Evolutionary conservation across 2,113 vertebrate genomes (phyloP), one percentile per base, ranked within the genome.

Genomic region (Perccottus glenii): DNA sequence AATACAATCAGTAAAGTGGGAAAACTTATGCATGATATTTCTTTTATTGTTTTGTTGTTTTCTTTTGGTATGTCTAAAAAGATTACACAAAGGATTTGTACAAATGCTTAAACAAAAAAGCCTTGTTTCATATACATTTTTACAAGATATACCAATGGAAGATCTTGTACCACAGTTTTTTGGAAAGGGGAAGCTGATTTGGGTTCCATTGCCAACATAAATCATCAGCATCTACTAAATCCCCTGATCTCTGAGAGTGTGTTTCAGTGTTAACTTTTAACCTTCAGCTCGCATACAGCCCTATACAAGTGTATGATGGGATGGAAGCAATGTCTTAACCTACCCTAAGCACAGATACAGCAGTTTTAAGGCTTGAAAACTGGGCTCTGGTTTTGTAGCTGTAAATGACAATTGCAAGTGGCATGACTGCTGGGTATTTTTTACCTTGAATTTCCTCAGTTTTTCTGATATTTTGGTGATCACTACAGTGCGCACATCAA

Each of bases 1-100:
- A 73, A 86, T 85, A 87, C 87, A 91, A 91, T 92, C 88, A 75
- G 83, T 86, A 78, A 85, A 75, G 84, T 80, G 86, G 82, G 82
- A 87, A 65, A 84, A 92, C 79, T 91, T 91, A 85, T 92, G 93
- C 92, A 93, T 93, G 92, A 89, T 48, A 80, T 74, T 80, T 81
- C 60, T 87, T 75, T 83, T 70, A 81, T 89, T 86, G 82, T 72
- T 76, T 83, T 72, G 77, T 82, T 81, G 83, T 70, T 81, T 77
- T 81, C 73, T 85, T 87, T 92, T 84, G 80, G 90, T 88, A 87
- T 87, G 84, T 89, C 70, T 85, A 80, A 67, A 81, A 75, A 85
- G 84, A 74, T 90, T 86, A 75, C 85, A 82, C 19, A 49, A 85
- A 83, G 73, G 75, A 85, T 93, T 93, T 93, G 60, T 92, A 93